phyloP scores from a whole-genome alignment of 2,888 invertebrate species.

The Mystacides longicornis region DNA sequence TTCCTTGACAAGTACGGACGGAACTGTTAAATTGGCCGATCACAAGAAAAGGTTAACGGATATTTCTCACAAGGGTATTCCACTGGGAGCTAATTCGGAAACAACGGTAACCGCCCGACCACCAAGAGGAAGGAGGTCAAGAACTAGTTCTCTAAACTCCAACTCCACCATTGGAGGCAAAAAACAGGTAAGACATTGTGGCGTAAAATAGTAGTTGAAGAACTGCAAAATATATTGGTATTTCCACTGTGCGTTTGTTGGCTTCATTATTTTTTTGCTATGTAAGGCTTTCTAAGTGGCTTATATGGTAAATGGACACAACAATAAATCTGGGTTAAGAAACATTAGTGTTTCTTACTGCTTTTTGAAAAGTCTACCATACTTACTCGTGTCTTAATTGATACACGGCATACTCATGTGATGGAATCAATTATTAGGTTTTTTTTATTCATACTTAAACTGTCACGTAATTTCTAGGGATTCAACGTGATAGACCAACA shows the following conservation, averaged over 20 bases:
- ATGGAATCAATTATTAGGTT: no score
- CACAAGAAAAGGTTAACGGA: constrained; percentile 7
- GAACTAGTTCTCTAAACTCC: constrained; percentile 10
- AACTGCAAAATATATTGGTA: not conserved
- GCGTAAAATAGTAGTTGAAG: no score
- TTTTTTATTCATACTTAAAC: no score
- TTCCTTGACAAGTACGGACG: constrained; percentile 10
- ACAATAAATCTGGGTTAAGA: no score
- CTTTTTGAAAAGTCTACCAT: no score
- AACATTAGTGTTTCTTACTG: no score
- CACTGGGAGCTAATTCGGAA: constrained; percentile 9
- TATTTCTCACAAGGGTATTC: not conserved
- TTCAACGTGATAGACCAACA: not conserved
- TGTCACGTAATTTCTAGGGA: no score
- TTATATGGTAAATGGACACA: no score
- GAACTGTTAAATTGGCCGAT: constrained; percentile 6
- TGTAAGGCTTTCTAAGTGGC: not conserved
- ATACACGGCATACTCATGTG: no score
- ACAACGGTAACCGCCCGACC: constrained; percentile 16
- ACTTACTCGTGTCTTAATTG: no score
- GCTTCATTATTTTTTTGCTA: not conserved
- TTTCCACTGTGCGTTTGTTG: not conserved
- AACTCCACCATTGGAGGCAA: not conserved
- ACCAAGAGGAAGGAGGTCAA: constrained; percentile 14
- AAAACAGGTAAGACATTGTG: no score